Conservation (phyloP, 1,140 invertebrate species). For the Palaemon carinicauda region DNA sequence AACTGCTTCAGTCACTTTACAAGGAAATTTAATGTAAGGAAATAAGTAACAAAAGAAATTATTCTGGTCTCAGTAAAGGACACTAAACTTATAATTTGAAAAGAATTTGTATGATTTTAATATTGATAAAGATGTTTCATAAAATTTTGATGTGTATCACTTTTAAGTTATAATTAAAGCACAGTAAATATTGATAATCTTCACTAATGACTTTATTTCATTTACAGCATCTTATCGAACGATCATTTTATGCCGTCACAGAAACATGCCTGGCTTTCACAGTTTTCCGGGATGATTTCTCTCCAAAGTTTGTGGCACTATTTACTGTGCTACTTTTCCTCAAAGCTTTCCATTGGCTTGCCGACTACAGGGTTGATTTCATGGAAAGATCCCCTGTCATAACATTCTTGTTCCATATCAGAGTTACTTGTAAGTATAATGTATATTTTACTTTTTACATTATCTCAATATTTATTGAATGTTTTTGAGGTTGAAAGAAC, state of each 20-base stretch:
- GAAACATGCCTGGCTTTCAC: slow-evolving; percentile 99
- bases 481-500: too few species aligned
- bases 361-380: slow-evolving; percentile 98
- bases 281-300: slow-evolving; percentile 99
- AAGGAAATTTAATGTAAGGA: too few species aligned
- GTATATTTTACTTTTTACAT: neutral
- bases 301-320: slow-evolving; percentile 96
- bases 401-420: slow-evolving; percentile 92
- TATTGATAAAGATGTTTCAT: too few species aligned
- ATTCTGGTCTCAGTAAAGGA: too few species aligned
- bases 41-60: too few species aligned
- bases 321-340: slow-evolving; percentile 97
- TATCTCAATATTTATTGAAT: neutral
- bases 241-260: slow-evolving; percentile 98
- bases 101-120: too few species aligned
- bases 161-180: neutral
- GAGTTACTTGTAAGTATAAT: slow-evolving; percentile 79
- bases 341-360: slow-evolving; percentile 99
- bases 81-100: too few species aligned
- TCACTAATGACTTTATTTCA: slow-evolving; percentile 25
- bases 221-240: slow-evolving; percentile 92
- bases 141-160: neutral
- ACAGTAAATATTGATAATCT: neutral
- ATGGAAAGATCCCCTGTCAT: slow-evolving; percentile 85
- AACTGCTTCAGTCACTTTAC: too few species aligned